A percentile compares a stretch with the other conserved stretches of the same genome.
Evolutionary conservation across 2,888 invertebrate species (phyloP).

Genomic region (Amphiduros pacificus): DNA sequence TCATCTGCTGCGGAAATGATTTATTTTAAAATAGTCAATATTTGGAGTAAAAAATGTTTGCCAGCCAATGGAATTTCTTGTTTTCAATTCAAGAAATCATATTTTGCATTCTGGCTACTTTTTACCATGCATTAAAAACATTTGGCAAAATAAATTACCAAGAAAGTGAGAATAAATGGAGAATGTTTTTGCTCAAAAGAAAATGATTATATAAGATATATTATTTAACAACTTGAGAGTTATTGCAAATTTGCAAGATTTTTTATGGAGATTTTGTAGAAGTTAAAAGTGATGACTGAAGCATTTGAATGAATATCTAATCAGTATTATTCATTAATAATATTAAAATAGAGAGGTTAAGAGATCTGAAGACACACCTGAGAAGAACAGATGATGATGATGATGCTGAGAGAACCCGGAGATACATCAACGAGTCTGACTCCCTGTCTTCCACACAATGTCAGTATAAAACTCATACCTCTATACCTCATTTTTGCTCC

Average conservation of each 20-base stretch:
- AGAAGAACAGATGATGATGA: not conserved
- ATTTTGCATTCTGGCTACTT: too few species aligned
- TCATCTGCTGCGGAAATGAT: not conserved
- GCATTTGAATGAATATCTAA: not conserved
- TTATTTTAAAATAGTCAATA: not conserved
- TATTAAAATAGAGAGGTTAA: conserved; percentile 9
- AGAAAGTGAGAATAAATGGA: too few species aligned
- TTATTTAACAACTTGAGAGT: too few species aligned
- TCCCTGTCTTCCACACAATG: conserved; percentile 22
- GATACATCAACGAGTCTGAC: conserved; percentile 16
- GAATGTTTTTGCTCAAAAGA: too few species aligned
- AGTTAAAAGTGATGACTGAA: too few species aligned
- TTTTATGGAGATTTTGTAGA: not conserved
- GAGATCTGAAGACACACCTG: conserved; percentile 12
- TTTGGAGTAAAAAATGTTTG: too few species aligned
- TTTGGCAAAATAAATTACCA: too few species aligned
- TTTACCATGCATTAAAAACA: too few species aligned
- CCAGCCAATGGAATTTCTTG: too few species aligned
- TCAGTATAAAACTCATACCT: conserved; percentile 10
- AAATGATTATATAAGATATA: too few species aligned
- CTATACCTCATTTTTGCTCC: not conserved
- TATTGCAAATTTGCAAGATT: too few species aligned
- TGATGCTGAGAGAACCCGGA: not conserved
- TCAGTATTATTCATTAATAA: not conserved
- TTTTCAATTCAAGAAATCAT: too few species aligned